Percentiles rank a stretch among this genome's conserved stretches.
Evolutionary conservation across 2,888 invertebrate species (phyloP).

Genomic region (Acanthosoma haemorrhoidale): DNA sequence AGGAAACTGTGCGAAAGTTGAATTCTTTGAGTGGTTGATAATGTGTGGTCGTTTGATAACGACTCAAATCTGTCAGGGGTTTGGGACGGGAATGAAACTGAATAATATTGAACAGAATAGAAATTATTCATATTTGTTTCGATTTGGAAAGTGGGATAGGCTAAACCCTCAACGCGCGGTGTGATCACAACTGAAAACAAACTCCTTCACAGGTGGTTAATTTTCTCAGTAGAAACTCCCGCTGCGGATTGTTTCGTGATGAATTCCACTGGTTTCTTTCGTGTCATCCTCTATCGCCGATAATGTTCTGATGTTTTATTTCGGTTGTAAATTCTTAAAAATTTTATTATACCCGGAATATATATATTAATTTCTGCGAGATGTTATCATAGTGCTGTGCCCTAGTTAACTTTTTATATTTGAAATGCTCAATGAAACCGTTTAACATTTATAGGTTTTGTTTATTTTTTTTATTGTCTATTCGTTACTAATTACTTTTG

Average conservation of each 20-base stretch:
- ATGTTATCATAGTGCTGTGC: not conserved
- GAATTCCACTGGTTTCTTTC: not conserved
- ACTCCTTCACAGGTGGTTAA: constrained; percentile 30
- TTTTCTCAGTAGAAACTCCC: not conserved
- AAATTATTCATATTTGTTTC: not conserved
- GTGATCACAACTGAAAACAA: constrained; percentile 30
- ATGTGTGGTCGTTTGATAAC: no score
- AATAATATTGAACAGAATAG: no score
- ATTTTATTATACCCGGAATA: no score
- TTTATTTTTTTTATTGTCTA: not conserved
- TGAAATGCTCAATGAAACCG: not conserved
- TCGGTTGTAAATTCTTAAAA: no score
- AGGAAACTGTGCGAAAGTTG: no score
- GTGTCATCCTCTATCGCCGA: not conserved
- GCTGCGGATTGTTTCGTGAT: not conserved
- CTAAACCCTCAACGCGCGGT: constrained; percentile 23
- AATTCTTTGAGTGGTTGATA: no score
- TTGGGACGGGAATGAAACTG: no score
- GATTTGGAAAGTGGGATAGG: not conserved
- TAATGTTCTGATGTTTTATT: no score
- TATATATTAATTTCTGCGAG: not conserved
- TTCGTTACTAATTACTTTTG: not conserved
- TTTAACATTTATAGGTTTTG: not conserved
- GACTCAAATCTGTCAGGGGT: no score
- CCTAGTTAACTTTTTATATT: not conserved